phyloP scores from a whole-genome alignment of 2,113 vertebrate species.

The Labeo catla region DNA sequence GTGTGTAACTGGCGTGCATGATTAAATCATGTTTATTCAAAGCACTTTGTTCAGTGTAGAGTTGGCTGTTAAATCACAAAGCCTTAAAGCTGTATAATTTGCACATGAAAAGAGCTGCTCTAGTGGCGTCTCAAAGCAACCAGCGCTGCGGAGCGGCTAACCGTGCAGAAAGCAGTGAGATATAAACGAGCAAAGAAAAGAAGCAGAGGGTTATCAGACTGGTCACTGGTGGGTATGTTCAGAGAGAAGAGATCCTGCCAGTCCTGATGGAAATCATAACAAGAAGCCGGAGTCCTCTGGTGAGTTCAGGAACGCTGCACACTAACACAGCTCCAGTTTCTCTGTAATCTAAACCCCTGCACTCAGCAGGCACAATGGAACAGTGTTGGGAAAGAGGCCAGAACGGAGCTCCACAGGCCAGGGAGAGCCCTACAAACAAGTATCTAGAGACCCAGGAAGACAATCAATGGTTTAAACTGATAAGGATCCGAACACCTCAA shows the following conservation, averaged over 20 bases:
- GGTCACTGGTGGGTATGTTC: slow-evolving; percentile 19
- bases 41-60: slow-evolving; percentile 4
- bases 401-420: slow-evolving; percentile 28
- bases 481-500: slow-evolving; percentile 3
- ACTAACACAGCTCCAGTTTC: slow-evolving; percentile 72
- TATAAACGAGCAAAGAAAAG: background rate
- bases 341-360: slow-evolving; percentile 68
- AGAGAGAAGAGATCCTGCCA: slow-evolving; percentile 48
- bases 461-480: background rate
- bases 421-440: slow-evolving; percentile 44
- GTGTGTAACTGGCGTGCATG: background rate
- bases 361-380: slow-evolving; percentile 57
- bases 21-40: slow-evolving; percentile 11
- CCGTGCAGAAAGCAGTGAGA: background rate
- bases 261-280: slow-evolving; percentile 77
- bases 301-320: slow-evolving; percentile 72
- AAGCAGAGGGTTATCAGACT: slow-evolving; percentile 23
- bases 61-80: slow-evolving; percentile 14
- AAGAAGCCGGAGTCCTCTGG: slow-evolving; percentile 65
- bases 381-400: slow-evolving; percentile 52
- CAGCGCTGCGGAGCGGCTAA: background rate
- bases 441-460: background rate
- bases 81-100: background rate
- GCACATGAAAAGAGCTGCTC: slow-evolving; percentile 28
- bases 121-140: background rate